A percentile compares a stretch with the other conserved stretches of the same genome.
Conservation (phyloP, 2,888 invertebrate species). For the Drosophila subquinaria region DNA sequence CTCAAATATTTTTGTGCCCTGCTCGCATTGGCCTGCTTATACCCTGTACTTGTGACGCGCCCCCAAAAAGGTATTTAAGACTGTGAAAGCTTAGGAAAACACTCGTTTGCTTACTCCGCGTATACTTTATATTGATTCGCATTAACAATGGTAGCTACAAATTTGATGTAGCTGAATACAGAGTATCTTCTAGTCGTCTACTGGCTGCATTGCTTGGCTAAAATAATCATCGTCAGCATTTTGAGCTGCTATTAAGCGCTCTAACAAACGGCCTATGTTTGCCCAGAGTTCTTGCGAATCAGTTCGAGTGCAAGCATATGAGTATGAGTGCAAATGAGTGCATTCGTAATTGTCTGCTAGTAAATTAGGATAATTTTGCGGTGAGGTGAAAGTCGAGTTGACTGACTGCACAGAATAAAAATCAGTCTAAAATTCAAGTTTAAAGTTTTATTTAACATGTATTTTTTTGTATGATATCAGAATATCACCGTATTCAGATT, state of each 20-base stretch:
- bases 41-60: not conserved
- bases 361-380: constrained; percentile 26
- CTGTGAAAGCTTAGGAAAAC: not conserved
- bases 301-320: constrained; percentile 41
- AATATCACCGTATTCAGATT: too few species aligned
- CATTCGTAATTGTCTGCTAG: constrained; percentile 58
- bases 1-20: constrained; percentile 24
- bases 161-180: not conserved
- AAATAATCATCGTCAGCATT: constrained; percentile 48
- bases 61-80: not conserved
- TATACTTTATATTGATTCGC: not conserved
- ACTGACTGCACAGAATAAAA: not conserved
- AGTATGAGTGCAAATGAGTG: constrained; percentile 38
- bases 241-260: constrained; percentile 21
- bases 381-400: not conserved
- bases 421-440: too few species aligned
- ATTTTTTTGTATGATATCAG: too few species aligned
- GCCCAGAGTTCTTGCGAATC: constrained; percentile 37
- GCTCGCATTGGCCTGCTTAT: constrained; percentile 17
- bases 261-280: constrained; percentile 14
- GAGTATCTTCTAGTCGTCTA: not conserved
- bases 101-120: not conserved
- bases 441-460: too few species aligned
- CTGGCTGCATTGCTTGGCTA: too few species aligned
- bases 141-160: not conserved